Percentiles rank a stretch among this genome's conserved stretches.
Evolutionary conservation across 1,140 invertebrate genomes (phyloP).

Genomic region (Heterodera carotae): DNA sequence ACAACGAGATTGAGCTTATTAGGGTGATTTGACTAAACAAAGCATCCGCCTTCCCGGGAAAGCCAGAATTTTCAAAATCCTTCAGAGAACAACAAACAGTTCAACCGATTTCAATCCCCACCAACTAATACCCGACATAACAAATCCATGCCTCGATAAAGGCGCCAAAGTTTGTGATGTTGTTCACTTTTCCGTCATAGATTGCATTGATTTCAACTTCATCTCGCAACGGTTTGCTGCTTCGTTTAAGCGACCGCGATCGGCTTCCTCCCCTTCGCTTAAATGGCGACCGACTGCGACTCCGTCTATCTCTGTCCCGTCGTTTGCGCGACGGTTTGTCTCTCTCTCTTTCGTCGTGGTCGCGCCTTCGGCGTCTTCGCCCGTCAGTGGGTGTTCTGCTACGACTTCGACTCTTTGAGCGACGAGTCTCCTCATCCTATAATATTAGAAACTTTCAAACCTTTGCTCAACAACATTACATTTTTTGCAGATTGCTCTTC

Average conservation of each 20-base stretch:
- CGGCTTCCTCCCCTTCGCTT: slow-evolving; percentile 59
- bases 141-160: slow-evolving; percentile 80
- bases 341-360: slow-evolving; percentile 19
- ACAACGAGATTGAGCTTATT: background rate
- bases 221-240: slow-evolving; percentile 61
- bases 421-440: slow-evolving; percentile 20
- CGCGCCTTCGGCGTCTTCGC: slow-evolving; percentile 11
- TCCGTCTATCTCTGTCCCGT: background rate
- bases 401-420: slow-evolving; percentile 29
- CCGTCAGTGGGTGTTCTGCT: slow-evolving; percentile 23
- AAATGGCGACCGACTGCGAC: slow-evolving; percentile 3
- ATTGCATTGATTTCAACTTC: slow-evolving; percentile 74
- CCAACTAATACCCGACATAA: background rate
- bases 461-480: background rate
- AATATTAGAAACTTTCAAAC: background rate
- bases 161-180: slow-evolving; percentile 93
- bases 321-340: background rate
- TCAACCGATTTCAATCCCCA: too few species aligned
- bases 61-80: too few species aligned
- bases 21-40: too few species aligned
- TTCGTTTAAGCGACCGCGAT: slow-evolving; percentile 55
- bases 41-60: too few species aligned
- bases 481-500: slow-evolving; percentile 28
- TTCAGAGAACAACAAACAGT: too few species aligned
- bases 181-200: slow-evolving; percentile 89